Base-by-base conservation (phyloP, 2,113 vertebrate species). In the Oryzias curvinotus region DNA sequence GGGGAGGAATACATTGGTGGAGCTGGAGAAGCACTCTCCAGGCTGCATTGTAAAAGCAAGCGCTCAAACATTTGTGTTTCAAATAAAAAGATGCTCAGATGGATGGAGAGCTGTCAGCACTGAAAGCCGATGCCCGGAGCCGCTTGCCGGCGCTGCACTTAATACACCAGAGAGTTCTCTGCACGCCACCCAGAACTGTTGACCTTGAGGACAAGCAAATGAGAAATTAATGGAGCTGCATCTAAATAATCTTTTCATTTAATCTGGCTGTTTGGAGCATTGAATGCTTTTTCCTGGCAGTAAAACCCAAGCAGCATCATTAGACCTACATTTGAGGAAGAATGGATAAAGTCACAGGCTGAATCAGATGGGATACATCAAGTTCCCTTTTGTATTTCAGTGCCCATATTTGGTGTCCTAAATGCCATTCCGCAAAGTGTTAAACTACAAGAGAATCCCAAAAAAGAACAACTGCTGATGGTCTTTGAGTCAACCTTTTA, bases 81-180 rank as follows among this genome's bases (percentile, higher is more conserved):
- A 14, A 26, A 5, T 25, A 26, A 15, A 4, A 30, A 62, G 65
- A 82, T 13, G 36, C 74, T 75, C 57, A 61, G 57, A 58, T 7
- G 52, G 66, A 75, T 53, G 50, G 68, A 14, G 61, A 74, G 65
- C 58, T 47, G 67, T 71, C 70, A 44, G 62, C 12, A 63, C 80
- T 68, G 69, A 81, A 75, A 72, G 65, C 1, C 56, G 14, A 15
- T 10, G 51, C 58, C 52, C n/a, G 48, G 7, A 69, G 63, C 59
- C 4, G 19, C 47, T 19, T 23, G 25, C 47, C 52, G 51, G 42
- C 4, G 14, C 25, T 62, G 60, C 50, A 66, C 60, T 77, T 59
- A 78, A 67, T 63, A 47, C 77, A 47, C 44, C 51, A 30, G 15
- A 62, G 2, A 46, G 52, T 62, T 59, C 62, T 50, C 1, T 36